These are phyloP conservation scores for Nomada lathburiana DNA, from an alignment of 2,888 invertebrate genomes.

Conservation along the genomic window DNA sequence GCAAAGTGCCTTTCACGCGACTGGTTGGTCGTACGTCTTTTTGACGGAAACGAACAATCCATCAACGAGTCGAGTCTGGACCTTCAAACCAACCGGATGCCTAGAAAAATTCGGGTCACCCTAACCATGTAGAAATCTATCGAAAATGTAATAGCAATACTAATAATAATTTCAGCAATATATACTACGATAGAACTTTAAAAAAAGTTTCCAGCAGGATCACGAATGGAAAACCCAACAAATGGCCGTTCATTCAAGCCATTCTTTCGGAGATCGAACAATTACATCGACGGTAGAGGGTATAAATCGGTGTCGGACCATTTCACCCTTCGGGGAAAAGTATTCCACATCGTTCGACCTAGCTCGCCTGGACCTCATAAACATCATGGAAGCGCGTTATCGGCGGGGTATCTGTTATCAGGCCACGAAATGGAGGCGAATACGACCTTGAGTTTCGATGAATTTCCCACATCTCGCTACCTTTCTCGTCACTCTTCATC, in stretches of 20 bases:
- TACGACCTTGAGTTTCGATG: conserved; percentile 16
- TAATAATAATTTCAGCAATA: too few species aligned
- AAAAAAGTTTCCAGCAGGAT: not conserved
- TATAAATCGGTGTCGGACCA: conserved; percentile 22
- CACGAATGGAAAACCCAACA: not conserved
- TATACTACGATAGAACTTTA: not conserved
- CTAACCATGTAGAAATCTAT: not conserved
- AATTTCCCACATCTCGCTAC: not conserved
- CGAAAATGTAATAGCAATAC: too few species aligned
- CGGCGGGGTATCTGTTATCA: conserved; percentile 27
- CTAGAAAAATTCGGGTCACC: conserved; percentile 17
- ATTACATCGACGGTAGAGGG: not conserved
- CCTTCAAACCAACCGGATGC: not conserved
- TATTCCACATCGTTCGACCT: not conserved
- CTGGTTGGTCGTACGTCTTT: conserved; percentile 10
- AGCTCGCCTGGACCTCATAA: conserved; percentile 16
- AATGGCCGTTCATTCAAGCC: not conserved
- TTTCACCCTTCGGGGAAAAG: not conserved
- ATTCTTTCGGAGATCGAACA: not conserved
- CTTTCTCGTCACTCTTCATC: not conserved
- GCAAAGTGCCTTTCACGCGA: conserved; percentile 13
- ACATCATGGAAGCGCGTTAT: conserved; percentile 27
- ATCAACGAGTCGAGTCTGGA: not conserved
- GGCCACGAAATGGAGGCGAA: not conserved
- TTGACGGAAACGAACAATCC: conserved; percentile 41